Evolutionary conservation across 2,797 vertebrate species (phyloP), one percentile per base, ranked within the genome.

Genomic region (Pachyuromys duprasi): DNA sequence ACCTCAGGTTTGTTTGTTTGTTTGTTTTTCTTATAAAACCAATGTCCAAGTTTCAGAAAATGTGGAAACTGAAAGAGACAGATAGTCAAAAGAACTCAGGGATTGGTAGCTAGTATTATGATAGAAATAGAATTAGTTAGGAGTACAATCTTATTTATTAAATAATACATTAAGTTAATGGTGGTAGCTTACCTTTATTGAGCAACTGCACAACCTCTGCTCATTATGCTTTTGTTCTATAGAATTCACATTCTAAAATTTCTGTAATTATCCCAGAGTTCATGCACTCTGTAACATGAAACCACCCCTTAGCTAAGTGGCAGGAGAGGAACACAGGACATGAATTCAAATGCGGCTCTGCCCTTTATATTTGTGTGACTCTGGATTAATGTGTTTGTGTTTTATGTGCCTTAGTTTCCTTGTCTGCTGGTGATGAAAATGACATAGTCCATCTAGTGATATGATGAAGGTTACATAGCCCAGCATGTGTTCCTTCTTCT

Each of bases 11-110:
- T 18, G 45, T 45, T 45, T 45, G 45, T 45, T 45, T 45, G 45
- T 45, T 45, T 45, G 45, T 45, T 45, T 49, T 82, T 20, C 83
- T 96, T 94, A 11, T 82, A 82, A 94, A 95, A 62, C 14, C 36
- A 18, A 80, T 83, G 53, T 74, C 89, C 86, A 95, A 60, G 76
- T 96, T 49, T 84, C 0, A 24, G 69, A 60, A 53, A 82, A 53
- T 86, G 42, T 75, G 9, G 62, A 82, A 93, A 90, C 75, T 80
- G 72, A 86, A 84, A 76, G 31, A 89, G 60, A 79, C 45, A 74
- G 78, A 72, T 91, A n/a, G 81, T 57, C 79, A 67, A 65, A 69
- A 84, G 45, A 36, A 86, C 26, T 70, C 53, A 53, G 62, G 31
- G 53, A 95, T 69, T 12, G 45, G 72, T 78, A 63, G 42, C 33